A percentile compares a stretch with the other conserved stretches of the same genome.
Conservation (phyloP, 2,888 invertebrate species). For the Eupsilia transversa region DNA sequence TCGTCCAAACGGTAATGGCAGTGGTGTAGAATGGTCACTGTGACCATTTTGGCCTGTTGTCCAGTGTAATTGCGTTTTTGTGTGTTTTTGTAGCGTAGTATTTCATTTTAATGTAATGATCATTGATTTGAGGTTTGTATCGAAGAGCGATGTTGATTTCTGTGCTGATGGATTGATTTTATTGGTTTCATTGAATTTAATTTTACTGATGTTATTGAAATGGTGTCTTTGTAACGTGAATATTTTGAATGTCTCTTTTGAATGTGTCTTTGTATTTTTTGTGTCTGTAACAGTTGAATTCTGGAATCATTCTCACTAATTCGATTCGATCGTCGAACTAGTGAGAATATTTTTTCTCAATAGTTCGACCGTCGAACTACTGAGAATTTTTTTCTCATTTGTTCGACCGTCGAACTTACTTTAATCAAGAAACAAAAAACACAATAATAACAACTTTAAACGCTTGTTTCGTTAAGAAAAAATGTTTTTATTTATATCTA, state of each 20-base stretch:
- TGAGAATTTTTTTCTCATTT: too few relatives aligned
- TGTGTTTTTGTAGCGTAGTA: slow-evolving; percentile 20
- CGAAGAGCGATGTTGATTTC: slow-evolving; percentile 18
- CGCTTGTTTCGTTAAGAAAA: too few relatives aligned
- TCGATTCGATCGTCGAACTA: too few relatives aligned
- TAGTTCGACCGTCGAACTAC: too few relatives aligned
- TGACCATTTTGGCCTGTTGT: slow-evolving; percentile 30
- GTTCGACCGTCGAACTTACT: too few relatives aligned
- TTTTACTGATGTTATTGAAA: neutral
- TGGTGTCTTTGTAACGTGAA: neutral
- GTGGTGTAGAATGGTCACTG: slow-evolving; percentile 36
- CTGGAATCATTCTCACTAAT: too few relatives aligned
- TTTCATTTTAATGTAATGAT: slow-evolving; percentile 32
- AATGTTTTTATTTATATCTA: too few relatives aligned
- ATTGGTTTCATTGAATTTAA: neutral
- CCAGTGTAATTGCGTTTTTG: slow-evolving; percentile 52
- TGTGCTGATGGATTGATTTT: slow-evolving; percentile 16
- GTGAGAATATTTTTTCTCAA: too few relatives aligned
- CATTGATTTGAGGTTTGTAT: slow-evolving; percentile 41
- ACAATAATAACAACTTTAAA: too few relatives aligned
- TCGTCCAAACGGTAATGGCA: slow-evolving; percentile 45
- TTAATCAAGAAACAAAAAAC: too few relatives aligned
- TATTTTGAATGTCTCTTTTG: neutral
- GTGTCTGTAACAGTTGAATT: neutral
- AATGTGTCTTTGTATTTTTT: neutral